Evolutionary conservation across 2,888 invertebrate genomes (phyloP).

Genomic region (Agrotis puta): DNA sequence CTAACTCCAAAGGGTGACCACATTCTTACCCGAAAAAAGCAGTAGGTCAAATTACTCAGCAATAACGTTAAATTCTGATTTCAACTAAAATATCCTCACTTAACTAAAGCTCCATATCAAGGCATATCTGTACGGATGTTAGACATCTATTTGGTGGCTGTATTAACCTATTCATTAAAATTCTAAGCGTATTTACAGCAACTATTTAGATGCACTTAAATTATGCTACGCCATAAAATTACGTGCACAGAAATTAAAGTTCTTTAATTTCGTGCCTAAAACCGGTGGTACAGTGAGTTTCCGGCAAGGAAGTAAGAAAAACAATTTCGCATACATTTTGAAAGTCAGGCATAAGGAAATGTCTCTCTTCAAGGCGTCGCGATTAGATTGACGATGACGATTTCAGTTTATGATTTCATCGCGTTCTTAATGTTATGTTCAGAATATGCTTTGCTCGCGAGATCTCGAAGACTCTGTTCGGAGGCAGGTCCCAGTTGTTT

Average conservation of each 20-base stretch:
- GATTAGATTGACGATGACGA: too few species aligned
- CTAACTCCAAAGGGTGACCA: too few species aligned
- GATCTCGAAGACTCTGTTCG: constrained; percentile 83
- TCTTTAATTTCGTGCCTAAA: too few species aligned
- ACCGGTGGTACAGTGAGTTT: background rate
- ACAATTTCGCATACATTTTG: background rate
- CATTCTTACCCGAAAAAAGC: too few species aligned
- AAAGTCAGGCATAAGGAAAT: background rate
- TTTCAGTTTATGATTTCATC: constrained; percentile 10
- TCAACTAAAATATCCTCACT: background rate
- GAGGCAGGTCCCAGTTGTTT: constrained; percentile 91
- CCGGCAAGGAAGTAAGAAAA: background rate
- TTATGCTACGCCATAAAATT: background rate
- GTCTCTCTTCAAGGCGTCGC: background rate
- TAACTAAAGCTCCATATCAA: background rate
- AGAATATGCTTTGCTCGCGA: constrained; percentile 80
- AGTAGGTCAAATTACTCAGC: background rate
- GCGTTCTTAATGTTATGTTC: constrained; percentile 74
- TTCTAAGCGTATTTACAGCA: background rate
- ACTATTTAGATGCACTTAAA: constrained; percentile 5
- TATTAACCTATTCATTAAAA: background rate
- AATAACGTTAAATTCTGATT: constrained; percentile 4
- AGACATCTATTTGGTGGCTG: background rate
- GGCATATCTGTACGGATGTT: background rate
- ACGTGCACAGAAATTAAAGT: too few species aligned